Evolutionary conservation across 23 tunicate genomes (phyloP).

Genomic region (Trididemnum miniatum): DNA sequence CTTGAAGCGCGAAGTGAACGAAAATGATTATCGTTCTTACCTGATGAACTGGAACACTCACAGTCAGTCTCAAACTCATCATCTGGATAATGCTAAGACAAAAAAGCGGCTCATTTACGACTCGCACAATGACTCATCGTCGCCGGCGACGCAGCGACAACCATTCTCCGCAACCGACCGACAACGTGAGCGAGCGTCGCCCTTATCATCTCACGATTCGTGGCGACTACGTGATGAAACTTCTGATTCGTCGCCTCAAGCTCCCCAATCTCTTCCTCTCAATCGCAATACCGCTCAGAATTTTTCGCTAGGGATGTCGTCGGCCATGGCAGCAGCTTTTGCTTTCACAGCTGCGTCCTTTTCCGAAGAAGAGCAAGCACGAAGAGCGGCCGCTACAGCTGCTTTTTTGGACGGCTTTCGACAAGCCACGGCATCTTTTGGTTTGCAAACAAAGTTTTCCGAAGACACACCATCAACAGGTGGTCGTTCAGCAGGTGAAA

Average conservation of each 20-base stretch:
- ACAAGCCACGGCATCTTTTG: slow-evolving; percentile 58
- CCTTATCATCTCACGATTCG: slow-evolving; percentile 16
- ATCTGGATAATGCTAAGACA: not conserved
- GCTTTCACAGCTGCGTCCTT: slow-evolving; percentile 33
- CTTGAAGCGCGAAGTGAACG: not conserved
- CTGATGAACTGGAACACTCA: slow-evolving; percentile 5
- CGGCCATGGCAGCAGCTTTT: slow-evolving; percentile 41
- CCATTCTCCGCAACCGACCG: not conserved
- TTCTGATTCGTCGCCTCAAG: not conserved
- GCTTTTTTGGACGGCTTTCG: slow-evolving; percentile 90
- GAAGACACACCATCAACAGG: too few relatives aligned
- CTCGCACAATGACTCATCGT: not conserved
- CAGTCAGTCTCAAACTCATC: not conserved
- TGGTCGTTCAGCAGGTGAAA: too few relatives aligned
- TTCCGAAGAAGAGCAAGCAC: slow-evolving; percentile 70
- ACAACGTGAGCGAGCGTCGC: not conserved
- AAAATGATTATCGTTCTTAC: slow-evolving; percentile 14
- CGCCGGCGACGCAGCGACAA: not conserved
- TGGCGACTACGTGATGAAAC: slow-evolving; percentile 14
- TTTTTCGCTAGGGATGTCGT: slow-evolving; percentile 33
- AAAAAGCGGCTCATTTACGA: not conserved
- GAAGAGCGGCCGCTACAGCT: slow-evolving; percentile 56
- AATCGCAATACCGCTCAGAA: slow-evolving; percentile 17
- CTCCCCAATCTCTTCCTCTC: not conserved
- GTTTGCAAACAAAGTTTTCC: too few relatives aligned